Percentiles rank a stretch among this genome's conserved stretches.
These are phyloP conservation scores for Crossocerus cetratus DNA, from an alignment of 2,888 invertebrate species.

Conservation along the genomic window DNA sequence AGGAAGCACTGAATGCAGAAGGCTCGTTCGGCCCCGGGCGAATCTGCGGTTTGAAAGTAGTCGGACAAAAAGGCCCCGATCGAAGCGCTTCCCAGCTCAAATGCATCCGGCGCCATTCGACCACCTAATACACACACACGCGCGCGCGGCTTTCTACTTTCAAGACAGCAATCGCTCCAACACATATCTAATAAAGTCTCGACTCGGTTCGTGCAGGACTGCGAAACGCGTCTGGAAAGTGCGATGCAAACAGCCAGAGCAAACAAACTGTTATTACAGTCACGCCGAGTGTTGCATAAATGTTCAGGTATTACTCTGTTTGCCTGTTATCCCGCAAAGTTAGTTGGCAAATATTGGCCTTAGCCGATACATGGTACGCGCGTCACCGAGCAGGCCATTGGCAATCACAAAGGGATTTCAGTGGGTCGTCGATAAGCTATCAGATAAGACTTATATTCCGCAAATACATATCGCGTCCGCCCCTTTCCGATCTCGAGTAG, in stretches of 20 bases:
- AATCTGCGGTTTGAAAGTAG: constrained; percentile 24
- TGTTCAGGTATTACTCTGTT: background rate
- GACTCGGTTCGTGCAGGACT: too few species aligned
- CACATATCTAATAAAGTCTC: too few species aligned
- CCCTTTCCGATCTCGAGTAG: background rate
- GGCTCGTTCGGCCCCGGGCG: constrained; percentile 35
- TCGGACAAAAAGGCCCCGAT: constrained; percentile 12
- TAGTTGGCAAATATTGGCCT: constrained; percentile 18
- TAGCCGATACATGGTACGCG: constrained; percentile 18
- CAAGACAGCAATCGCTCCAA: too few species aligned
- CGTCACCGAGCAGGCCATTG: constrained; percentile 15
- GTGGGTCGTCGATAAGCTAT: constrained; percentile 24
- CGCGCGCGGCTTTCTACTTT: too few species aligned
- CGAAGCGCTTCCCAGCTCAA: constrained; percentile 10
- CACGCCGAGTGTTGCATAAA: too few species aligned
- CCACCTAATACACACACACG: too few species aligned
- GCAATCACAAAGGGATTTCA: constrained; percentile 32
- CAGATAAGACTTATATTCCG: constrained; percentile 33
- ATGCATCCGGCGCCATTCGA: too few species aligned
- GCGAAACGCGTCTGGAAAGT: too few species aligned
- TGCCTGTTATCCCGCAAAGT: background rate
- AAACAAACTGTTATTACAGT: too few species aligned
- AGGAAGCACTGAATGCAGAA: constrained; percentile 44
- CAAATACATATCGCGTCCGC: constrained; percentile 28
- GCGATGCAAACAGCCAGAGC: too few species aligned